Conservation (phyloP, 37 sponge, comb jelly and placozoan genomes). For the Beroe forskalii region DNA sequence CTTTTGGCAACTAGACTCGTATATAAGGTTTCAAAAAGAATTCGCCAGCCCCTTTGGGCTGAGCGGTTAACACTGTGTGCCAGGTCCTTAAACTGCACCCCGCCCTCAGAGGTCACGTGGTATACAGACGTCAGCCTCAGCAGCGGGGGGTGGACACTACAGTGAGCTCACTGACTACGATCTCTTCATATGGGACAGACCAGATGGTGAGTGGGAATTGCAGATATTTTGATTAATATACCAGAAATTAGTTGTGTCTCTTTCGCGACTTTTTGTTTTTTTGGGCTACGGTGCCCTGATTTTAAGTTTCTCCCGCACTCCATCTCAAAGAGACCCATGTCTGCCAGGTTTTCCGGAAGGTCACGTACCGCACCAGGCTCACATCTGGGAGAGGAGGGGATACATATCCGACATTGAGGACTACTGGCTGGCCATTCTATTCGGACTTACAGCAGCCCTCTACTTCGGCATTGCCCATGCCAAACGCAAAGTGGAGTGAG, state of each 20-base stretch:
- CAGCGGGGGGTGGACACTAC: constrained; percentile 37
- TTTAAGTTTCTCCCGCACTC: too few relatives aligned
- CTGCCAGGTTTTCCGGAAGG: constrained; percentile 48
- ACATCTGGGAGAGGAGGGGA: constrained; percentile 11
- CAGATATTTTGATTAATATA: too few relatives aligned
- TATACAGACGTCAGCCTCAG: background rate
- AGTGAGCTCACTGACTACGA: constrained; percentile 40
- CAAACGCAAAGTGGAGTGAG: background rate
- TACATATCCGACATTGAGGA: background rate
- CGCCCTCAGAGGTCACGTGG: constrained; percentile 12
- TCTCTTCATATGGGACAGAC: constrained; percentile 47
- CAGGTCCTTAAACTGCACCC: too few relatives aligned
- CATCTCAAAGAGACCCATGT: too few relatives aligned
- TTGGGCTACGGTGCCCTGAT: too few relatives aligned
- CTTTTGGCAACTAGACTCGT: too few relatives aligned
- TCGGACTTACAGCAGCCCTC: background rate
- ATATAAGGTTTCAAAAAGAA: too few relatives aligned
- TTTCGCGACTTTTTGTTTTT: too few relatives aligned
- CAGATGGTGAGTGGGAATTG: constrained; percentile 33
- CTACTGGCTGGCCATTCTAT: background rate
- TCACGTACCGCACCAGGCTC: background rate
- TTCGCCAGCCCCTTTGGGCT: too few relatives aligned
- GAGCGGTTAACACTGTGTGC: too few relatives aligned
- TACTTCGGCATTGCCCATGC: background rate
- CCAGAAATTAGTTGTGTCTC: too few relatives aligned